Evolutionary conservation across 1,140 invertebrate genomes (phyloP).

Genomic region (Colletes gigas): DNA sequence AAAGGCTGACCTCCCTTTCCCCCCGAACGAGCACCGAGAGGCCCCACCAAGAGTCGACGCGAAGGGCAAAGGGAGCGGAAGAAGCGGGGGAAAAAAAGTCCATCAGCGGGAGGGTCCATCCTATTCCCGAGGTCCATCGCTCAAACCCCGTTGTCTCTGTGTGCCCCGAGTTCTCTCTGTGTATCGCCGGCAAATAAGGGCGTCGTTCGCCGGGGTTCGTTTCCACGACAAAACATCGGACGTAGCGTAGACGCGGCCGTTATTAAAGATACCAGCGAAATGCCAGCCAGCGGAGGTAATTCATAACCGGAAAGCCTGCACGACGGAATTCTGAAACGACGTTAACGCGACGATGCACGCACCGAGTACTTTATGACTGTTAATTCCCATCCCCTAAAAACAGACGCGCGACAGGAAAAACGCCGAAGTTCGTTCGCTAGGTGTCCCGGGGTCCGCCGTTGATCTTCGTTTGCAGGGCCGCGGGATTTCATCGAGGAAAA

Average conservation of each 20-base stretch:
- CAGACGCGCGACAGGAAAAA: background rate
- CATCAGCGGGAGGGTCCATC: background rate
- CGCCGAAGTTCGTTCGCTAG: background rate
- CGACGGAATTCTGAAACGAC: slow-evolving; percentile 11
- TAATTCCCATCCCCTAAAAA: slow-evolving; percentile 9
- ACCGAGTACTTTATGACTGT: slow-evolving; percentile 19
- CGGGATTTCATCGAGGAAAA: background rate
- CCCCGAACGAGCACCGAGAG: background rate
- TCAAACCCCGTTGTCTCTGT: slow-evolving; percentile 1
- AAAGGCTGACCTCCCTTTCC: slow-evolving; percentile 1
- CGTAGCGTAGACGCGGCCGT: background rate
- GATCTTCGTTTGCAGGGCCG: slow-evolving; percentile 24
- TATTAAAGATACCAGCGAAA: slow-evolving; percentile 43
- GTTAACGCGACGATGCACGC: background rate
- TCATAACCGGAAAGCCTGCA: slow-evolving; percentile 26
- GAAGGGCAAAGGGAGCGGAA: background rate
- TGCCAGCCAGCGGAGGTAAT: background rate
- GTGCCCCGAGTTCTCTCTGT: no score
- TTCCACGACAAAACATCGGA: background rate
- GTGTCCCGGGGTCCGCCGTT: background rate
- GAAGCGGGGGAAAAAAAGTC: slow-evolving; percentile 34
- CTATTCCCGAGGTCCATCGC: background rate
- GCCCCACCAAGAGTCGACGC: background rate
- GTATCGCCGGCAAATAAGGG: background rate
- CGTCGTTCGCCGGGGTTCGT: background rate